Evolutionary conservation across 2,797 vertebrate species (phyloP).

Genomic region (Morelia viridis): DNA sequence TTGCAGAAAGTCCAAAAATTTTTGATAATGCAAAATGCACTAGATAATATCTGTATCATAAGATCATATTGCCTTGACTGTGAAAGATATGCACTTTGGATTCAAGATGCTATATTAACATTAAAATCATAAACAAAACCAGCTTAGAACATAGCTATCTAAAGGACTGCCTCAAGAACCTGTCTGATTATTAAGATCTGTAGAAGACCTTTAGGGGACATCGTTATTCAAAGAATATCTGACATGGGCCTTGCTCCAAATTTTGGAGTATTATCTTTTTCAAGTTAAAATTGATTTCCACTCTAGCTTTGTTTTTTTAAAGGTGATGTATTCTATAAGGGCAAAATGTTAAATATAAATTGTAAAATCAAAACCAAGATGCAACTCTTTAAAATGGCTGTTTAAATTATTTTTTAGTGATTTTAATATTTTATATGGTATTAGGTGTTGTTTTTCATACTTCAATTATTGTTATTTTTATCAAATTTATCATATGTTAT

Average conservation of each 20-base stretch:
- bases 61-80: background rate
- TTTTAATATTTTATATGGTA: background rate
- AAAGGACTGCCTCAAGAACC: background rate
- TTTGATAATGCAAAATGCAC: background rate
- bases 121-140: background rate
- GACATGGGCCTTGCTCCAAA: background rate
- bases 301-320: background rate
- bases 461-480: background rate
- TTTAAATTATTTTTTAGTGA: background rate
- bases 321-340: background rate
- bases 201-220: background rate
- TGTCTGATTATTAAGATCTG: background rate
- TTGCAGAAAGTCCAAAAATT: background rate
- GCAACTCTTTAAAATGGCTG: background rate
- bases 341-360: background rate
- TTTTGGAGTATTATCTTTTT: background rate
- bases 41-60: background rate
- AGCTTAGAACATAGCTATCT: background rate
- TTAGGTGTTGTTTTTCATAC: background rate
- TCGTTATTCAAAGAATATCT: background rate
- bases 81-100: background rate
- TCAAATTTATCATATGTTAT: background rate
- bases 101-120: background rate
- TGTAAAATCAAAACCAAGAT: background rate
- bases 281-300: background rate